Conservation (phyloP, 2,888 invertebrate species). For the Argyresthia goedartella region DNA sequence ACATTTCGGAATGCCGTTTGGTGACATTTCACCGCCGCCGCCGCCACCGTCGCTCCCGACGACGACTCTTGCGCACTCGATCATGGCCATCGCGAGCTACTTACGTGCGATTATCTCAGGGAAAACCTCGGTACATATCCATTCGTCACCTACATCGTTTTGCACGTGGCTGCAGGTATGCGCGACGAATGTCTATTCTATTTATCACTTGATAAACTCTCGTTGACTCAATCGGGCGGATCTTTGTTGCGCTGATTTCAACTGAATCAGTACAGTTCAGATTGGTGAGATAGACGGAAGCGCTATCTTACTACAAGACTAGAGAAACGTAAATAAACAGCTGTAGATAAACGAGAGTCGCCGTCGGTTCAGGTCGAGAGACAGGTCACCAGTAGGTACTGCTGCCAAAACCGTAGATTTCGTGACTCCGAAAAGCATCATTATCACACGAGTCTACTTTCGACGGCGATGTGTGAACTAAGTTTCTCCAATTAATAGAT, state of each 20-base stretch:
- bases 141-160: too few relatives aligned
- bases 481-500: slow-evolving; percentile 71
- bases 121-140: too few relatives aligned
- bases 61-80: slow-evolving; percentile 16
- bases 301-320: too few relatives aligned
- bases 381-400: not conserved
- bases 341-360: not conserved
- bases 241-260: too few relatives aligned
- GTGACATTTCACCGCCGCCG: slow-evolving; percentile 63
- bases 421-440: slow-evolving; percentile 23
- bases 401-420: slow-evolving; percentile 13
- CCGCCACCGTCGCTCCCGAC: slow-evolving; percentile 22
- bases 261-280: too few relatives aligned
- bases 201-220: too few relatives aligned
- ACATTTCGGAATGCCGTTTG: slow-evolving; percentile 69
- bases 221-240: too few relatives aligned
- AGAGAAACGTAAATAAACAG: not conserved
- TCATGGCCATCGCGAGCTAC: slow-evolving; percentile 2
- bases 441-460: slow-evolving; percentile 52
- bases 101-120: not conserved
- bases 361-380: not conserved
- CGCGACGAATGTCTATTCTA: too few relatives aligned
- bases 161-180: not conserved
- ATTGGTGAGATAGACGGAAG: too few relatives aligned
- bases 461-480: slow-evolving; percentile 68